Conservation (phyloP, 2,113 vertebrate species). For the Pampusana beccarii region DNA sequence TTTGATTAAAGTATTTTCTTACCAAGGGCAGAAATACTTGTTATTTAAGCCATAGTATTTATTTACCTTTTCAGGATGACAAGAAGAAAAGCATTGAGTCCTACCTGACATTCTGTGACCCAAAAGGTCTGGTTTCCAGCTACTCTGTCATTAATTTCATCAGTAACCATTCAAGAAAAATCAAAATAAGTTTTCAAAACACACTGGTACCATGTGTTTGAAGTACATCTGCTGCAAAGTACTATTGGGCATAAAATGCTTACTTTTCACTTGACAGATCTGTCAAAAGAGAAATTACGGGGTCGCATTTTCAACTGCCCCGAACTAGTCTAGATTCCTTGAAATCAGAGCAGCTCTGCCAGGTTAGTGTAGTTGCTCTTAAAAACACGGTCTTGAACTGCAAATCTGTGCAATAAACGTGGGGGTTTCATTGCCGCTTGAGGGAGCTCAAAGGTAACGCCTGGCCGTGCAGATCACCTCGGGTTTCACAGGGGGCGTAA, state of each 20-base stretch:
- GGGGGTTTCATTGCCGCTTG: not conserved
- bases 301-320: not conserved
- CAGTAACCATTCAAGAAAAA: not conserved
- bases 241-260: accelerated
- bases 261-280: not conserved
- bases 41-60: not conserved
- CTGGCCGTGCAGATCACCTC: not conserved
- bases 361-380: accelerated
- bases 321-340: accelerated
- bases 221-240: not conserved
- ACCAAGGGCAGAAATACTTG: not conserved
- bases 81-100: not conserved
- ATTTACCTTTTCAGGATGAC: not conserved
- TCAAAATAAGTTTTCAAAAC: not conserved
- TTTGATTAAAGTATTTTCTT: not conserved
- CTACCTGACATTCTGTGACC: not conserved
- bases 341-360: not conserved
- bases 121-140: not conserved
- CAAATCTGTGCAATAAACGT: not conserved
- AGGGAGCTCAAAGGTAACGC: constrained; percentile 7
- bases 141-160: not conserved
- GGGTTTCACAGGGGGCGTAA: not conserved
- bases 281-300: not conserved
- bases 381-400: accelerated
- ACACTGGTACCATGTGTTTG: accelerated